These are phyloP conservation scores for Melanostoma mellinum DNA, from an alignment of 2,888 invertebrate species.

Conservation along the genomic window DNA sequence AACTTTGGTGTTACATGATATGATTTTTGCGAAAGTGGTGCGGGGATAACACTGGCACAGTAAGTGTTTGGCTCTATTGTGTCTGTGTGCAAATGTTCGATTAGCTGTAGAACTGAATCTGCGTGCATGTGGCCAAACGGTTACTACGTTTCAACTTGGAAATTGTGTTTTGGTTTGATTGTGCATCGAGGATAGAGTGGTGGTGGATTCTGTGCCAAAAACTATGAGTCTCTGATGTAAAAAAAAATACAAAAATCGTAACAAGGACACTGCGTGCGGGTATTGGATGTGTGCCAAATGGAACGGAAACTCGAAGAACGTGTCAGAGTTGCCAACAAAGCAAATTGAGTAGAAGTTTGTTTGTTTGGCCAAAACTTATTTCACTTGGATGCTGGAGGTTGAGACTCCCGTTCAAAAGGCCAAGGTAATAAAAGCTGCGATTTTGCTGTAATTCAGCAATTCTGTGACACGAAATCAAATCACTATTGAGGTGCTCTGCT, in stretches of 20 bases:
- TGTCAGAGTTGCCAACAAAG: neutral
- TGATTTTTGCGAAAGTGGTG: conserved; percentile 13
- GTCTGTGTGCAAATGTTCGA: conserved; percentile 24
- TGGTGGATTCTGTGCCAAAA: conserved; percentile 17
- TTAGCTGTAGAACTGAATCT: neutral
- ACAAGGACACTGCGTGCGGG: conserved; percentile 60
- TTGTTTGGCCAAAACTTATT: no score
- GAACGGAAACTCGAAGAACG: conserved; percentile 30
- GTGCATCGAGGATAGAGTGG: neutral
- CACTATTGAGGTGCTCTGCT: no score
- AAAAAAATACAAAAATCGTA: conserved; percentile 25
- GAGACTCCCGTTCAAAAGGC: no score
- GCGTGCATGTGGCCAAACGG: conserved; percentile 4
- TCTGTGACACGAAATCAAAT: no score
- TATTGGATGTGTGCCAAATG: conserved; percentile 60
- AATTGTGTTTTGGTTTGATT: neutral
- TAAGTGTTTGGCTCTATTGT: conserved; percentile 1
- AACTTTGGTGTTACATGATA: conserved; percentile 15
- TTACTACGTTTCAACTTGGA: conserved; percentile 20
- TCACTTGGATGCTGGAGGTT: no score
- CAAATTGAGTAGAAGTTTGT: no score
- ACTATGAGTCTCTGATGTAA: neutral
- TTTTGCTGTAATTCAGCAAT: no score
- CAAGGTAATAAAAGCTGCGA: no score
- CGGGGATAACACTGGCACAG: conserved; percentile 1